Conservation (phyloP, 2,113 vertebrate species). For the Brienomyrus brachyistius region DNA sequence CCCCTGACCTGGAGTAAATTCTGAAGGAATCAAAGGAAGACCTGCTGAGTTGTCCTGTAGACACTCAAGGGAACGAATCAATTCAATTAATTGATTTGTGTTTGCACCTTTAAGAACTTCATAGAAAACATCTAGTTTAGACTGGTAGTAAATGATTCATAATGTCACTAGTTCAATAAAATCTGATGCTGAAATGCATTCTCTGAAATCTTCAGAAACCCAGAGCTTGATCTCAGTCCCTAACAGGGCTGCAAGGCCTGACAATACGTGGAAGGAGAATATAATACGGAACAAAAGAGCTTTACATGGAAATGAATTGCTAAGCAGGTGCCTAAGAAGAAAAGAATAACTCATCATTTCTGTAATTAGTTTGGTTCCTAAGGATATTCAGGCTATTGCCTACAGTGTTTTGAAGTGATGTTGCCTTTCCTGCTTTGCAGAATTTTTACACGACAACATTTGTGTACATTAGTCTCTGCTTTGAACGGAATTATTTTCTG, state of each 20-base stretch:
- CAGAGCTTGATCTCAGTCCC: not conserved
- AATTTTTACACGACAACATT: not conserved
- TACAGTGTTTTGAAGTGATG: slow-evolving; percentile 11
- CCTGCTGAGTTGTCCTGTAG: not conserved
- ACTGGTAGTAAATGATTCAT: not conserved
- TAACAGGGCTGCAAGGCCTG: not conserved
- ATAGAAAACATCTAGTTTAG: not conserved
- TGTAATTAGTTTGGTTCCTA: slow-evolving; percentile 33
- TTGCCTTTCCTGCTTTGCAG: not conserved
- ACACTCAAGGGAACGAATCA: not conserved
- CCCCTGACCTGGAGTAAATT: not conserved
- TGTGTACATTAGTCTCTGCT: not conserved
- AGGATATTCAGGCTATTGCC: slow-evolving; percentile 20
- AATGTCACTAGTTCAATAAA: not conserved
- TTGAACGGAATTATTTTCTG: not conserved
- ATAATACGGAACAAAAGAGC: not conserved
- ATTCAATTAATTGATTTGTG: not conserved
- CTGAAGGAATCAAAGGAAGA: not conserved
- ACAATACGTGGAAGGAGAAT: not conserved
- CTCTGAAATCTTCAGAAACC: not conserved
- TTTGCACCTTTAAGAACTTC: not conserved
- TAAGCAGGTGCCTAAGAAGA: slow-evolving; percentile 26
- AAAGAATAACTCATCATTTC: slow-evolving; percentile 21
- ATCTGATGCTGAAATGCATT: not conserved
- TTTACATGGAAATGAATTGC: slow-evolving; percentile 22